These are phyloP conservation scores for Caenorhabditis wallacei DNA, from an alignment of 2,888 invertebrate genomes.

Conservation along the genomic window DNA sequence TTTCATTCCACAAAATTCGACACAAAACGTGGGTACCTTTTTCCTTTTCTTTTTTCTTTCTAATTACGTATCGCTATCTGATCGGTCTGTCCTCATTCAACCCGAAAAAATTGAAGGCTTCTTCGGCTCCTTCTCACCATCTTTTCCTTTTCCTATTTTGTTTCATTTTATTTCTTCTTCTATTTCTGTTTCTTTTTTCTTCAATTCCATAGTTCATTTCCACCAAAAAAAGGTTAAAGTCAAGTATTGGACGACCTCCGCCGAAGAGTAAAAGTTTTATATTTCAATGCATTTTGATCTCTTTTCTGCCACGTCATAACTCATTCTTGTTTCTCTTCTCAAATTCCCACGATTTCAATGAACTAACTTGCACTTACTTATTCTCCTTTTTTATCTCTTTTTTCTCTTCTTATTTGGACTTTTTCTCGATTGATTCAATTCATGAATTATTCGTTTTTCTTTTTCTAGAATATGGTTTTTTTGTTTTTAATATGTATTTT, in stretches of 20 bases:
- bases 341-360: slow-evolving; percentile 38
- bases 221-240: background rate
- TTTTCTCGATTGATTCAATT: background rate
- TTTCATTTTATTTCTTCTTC: slow-evolving; percentile 18
- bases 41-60: slow-evolving; percentile 50
- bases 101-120: slow-evolving; percentile 46
- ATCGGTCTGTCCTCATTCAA: slow-evolving; percentile 55
- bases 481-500: background rate
- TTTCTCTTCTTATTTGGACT: background rate
- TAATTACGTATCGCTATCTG: slow-evolving; percentile 59
- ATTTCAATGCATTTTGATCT: slow-evolving; percentile 41
- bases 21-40: slow-evolving; percentile 15
- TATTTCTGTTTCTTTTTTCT: too few species aligned
- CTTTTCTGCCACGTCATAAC: slow-evolving; percentile 52
- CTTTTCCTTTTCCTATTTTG: slow-evolving; percentile 6
- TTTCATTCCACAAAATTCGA: background rate
- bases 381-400: background rate
- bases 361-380: slow-evolving; percentile 3
- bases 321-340: slow-evolving; percentile 12
- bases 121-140: background rate
- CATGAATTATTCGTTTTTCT: slow-evolving; percentile 5
- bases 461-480: background rate
- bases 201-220: slow-evolving; percentile 3
- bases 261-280: slow-evolving; percentile 42
- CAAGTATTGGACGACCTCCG: slow-evolving; percentile 8